phyloP scores from a whole-genome alignment of 2,888 invertebrate species.

The Cosmorhoe ocellata region DNA sequence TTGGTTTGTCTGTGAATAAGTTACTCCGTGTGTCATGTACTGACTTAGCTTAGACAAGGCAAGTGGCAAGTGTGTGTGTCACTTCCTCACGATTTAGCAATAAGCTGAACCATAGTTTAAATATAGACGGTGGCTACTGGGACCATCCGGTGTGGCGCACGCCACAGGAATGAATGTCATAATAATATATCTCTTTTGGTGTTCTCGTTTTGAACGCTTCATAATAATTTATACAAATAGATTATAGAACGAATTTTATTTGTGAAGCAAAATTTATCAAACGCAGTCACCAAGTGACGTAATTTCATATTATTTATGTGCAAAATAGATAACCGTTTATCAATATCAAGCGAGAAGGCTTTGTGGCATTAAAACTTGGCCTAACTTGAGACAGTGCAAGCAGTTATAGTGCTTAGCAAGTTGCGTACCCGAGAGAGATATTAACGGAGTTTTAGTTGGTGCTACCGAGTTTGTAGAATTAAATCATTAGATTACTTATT shows the following conservation, averaged over 20 bases:
- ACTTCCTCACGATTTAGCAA: constrained; percentile 38
- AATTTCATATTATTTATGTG: constrained; percentile 27
- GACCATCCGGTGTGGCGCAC: constrained; percentile 56
- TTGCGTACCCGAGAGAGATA: constrained; percentile 36
- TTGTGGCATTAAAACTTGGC: constrained; percentile 38
- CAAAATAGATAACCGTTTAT: constrained; percentile 33
- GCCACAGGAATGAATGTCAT: constrained; percentile 49
- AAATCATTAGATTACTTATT: constrained; percentile 34
- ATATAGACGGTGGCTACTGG: constrained; percentile 42
- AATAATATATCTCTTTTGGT: constrained; percentile 39
- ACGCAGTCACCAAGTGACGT: constrained; percentile 11
- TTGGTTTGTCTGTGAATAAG: too few species aligned
- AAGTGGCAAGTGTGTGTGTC: constrained; percentile 11
- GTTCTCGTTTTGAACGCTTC: constrained; percentile 41
- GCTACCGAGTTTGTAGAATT: constrained; percentile 29
- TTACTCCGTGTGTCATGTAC: too few species aligned
- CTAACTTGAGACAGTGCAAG: constrained; percentile 38
- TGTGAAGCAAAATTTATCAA: constrained; percentile 4
- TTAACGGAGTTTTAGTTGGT: constrained; percentile 36
- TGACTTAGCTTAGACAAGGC: neutral
- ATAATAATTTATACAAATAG: constrained; percentile 42
- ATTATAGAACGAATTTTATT: constrained; percentile 23
- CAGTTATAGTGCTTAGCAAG: constrained; percentile 36
- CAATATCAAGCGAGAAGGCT: constrained; percentile 35
- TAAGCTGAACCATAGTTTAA: constrained; percentile 38